Evolutionary conservation across 2,113 vertebrate species (phyloP).

Genomic region (Chloropsis hardwickii): DNA sequence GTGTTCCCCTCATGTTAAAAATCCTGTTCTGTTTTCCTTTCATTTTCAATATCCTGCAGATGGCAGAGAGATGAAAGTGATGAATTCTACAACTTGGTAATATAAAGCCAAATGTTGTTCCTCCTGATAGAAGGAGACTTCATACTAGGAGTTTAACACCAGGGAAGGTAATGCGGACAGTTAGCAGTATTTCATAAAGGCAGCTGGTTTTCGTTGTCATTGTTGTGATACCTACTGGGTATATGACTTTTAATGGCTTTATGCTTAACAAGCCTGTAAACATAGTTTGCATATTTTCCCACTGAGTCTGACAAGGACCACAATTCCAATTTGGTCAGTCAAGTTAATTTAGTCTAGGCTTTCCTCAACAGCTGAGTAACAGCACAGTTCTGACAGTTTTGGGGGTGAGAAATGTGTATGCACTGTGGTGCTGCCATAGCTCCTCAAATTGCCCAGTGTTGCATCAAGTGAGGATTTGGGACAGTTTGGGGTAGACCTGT

Average conservation of each 20-base stretch:
- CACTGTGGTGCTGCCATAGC: accelerated
- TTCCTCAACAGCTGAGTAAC: neutral
- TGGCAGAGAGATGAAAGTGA: constrained; percentile 72
- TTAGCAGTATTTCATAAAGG: constrained; percentile 4
- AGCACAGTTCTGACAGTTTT: neutral
- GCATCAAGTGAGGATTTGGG: neutral
- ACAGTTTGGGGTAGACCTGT: neutral
- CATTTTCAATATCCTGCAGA: constrained; percentile 75
- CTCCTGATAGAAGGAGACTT: constrained; percentile 46
- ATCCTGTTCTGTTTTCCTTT: constrained; percentile 70
- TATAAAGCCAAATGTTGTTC: constrained; percentile 61
- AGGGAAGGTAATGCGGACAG: neutral
- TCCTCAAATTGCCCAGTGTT: neutral
- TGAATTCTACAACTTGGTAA: constrained; percentile 64
- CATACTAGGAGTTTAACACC: constrained; percentile 25
- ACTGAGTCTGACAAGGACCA: neutral
- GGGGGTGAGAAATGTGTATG: neutral
- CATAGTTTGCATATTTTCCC: constrained; percentile 28
- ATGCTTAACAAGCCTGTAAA: constrained; percentile 40
- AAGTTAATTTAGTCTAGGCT: constrained; percentile 7
- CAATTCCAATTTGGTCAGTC: neutral
- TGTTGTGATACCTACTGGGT: constrained; percentile 4
- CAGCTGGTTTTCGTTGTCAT: neutral
- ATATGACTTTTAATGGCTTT: constrained; percentile 32
- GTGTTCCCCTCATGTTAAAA: constrained; percentile 65